These are phyloP conservation scores for Rhinichthys osculus DNA, from an alignment of 2,797 vertebrate genomes.

Conservation along the genomic window DNA sequence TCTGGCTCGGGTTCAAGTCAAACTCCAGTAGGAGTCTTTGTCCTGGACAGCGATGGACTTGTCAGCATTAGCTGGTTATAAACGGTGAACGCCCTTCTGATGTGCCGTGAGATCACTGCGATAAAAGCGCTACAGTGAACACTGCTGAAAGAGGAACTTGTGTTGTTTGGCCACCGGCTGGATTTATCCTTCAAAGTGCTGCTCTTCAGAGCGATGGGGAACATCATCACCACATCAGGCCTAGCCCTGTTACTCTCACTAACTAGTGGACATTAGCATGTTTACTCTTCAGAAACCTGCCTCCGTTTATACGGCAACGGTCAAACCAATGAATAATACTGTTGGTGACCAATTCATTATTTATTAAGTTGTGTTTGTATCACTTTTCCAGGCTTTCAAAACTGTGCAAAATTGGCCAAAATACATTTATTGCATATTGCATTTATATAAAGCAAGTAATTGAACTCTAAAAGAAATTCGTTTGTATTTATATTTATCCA, in stretches of 20 bases:
- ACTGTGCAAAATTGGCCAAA: neutral
- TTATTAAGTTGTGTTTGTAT: neutral
- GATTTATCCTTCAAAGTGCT: constrained; percentile 15
- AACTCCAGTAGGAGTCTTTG: constrained; percentile 58
- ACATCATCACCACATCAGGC: neutral
- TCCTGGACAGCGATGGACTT: constrained; percentile 54
- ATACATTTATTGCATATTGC: neutral
- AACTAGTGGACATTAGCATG: neutral
- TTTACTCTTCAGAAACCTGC: neutral
- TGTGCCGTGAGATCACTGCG: constrained; percentile 44
- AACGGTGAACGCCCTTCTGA: constrained; percentile 52
- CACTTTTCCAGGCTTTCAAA: neutral
- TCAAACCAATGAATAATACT: neutral
- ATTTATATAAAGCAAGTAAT: neutral
- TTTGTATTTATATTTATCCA: neutral
- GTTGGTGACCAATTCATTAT: neutral
- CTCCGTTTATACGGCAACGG: neutral
- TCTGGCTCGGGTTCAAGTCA: constrained; percentile 56
- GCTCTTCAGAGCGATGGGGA: constrained; percentile 16
- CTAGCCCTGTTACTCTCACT: constrained; percentile 8
- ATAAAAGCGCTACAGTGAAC: constrained; percentile 56
- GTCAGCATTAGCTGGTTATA: constrained; percentile 57
- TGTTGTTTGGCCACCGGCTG: constrained; percentile 42
- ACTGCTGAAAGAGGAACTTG: constrained; percentile 53
- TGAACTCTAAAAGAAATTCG: neutral